These are phyloP conservation scores for Caenorhabditis imperialis DNA, from an alignment of 2,888 invertebrate species.

Conservation along the genomic window DNA sequence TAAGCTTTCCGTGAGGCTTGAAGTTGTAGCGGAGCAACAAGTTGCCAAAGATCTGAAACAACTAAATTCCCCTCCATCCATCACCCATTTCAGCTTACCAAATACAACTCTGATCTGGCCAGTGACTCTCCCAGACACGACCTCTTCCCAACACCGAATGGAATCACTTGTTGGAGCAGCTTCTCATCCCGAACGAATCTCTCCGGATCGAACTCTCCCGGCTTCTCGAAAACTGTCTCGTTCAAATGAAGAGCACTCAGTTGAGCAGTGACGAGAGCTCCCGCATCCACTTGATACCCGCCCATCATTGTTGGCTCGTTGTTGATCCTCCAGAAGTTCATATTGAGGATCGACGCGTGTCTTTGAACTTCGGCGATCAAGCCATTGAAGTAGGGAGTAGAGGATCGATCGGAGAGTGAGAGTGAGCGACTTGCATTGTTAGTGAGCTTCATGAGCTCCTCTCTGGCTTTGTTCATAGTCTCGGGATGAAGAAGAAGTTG, in stretches of 20 bases:
- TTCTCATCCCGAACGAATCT: constrained; percentile 42
- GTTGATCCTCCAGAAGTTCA: constrained; percentile 53
- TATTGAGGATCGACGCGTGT: constrained; percentile 52
- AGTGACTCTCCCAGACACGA: constrained; percentile 57
- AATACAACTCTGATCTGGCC: constrained; percentile 59
- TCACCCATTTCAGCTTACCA: constrained; percentile 36
- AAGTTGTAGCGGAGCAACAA: constrained; percentile 41
- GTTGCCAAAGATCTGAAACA: constrained; percentile 48
- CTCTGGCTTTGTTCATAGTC: constrained; percentile 29
- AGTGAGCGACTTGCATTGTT: constrained; percentile 26
- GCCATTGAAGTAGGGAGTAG: constrained; percentile 48
- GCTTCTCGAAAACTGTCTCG: constrained; percentile 36
- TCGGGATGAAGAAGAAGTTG: constrained; percentile 55
- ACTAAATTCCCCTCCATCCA: neutral
- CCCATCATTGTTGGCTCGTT: constrained; percentile 36
- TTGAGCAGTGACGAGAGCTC: constrained; percentile 56
- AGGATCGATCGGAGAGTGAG: constrained; percentile 9
- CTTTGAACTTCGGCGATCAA: constrained; percentile 56
- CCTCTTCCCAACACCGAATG: constrained; percentile 59
- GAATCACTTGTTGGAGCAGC: constrained; percentile 45
- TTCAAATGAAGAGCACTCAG: constrained; percentile 52
- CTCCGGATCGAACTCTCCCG: constrained; percentile 48
- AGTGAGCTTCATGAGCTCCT: constrained; percentile 46
- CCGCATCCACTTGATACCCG: constrained; percentile 45
- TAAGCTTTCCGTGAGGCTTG: constrained; percentile 32